Percentiles rank a stretch among this genome's conserved stretches.
phyloP scores from a whole-genome alignment of 1,140 invertebrate species.

The Diachasma alloeum region DNA sequence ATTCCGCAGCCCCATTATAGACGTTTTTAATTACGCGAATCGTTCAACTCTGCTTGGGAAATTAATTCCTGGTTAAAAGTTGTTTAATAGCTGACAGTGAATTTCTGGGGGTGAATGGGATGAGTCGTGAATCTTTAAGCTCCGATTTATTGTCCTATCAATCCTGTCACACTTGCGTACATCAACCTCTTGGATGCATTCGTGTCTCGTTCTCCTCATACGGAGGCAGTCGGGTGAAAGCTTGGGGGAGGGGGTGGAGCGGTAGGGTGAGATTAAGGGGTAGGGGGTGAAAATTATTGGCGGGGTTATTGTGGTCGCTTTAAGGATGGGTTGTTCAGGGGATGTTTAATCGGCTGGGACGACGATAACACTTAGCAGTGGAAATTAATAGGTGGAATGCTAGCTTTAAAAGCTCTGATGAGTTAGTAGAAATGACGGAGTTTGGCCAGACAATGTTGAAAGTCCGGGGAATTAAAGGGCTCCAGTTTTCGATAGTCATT shows the following conservation, averaged over 20 bases:
- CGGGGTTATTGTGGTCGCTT: slow-evolving; percentile 33
- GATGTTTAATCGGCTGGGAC: slow-evolving; percentile 43
- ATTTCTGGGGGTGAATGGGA: not conserved
- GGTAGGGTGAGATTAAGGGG: not conserved
- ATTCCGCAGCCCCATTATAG: not conserved
- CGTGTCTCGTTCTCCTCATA: not conserved
- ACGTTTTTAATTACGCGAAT: not conserved
- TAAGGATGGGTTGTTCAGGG: slow-evolving; percentile 33
- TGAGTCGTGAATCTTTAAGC: slow-evolving; percentile 41
- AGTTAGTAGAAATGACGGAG: not conserved
- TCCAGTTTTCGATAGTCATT: too few species aligned
- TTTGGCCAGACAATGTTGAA: not conserved
- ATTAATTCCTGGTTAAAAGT: not conserved
- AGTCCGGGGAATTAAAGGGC: too few species aligned
- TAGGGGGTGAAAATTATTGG: slow-evolving; percentile 25
- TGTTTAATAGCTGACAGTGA: not conserved
- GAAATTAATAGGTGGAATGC: slow-evolving; percentile 19
- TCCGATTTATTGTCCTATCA: slow-evolving; percentile 41
- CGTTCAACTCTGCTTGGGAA: not conserved
- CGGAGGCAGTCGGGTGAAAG: not conserved
- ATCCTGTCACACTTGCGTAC: not conserved
- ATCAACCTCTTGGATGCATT: not conserved
- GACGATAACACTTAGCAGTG: slow-evolving; percentile 41
- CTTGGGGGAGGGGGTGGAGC: too few species aligned
- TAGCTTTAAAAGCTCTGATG: slow-evolving; percentile 5